Conservation (phyloP, 2,888 invertebrate species). For the Drosophila trichaetosa region DNA sequence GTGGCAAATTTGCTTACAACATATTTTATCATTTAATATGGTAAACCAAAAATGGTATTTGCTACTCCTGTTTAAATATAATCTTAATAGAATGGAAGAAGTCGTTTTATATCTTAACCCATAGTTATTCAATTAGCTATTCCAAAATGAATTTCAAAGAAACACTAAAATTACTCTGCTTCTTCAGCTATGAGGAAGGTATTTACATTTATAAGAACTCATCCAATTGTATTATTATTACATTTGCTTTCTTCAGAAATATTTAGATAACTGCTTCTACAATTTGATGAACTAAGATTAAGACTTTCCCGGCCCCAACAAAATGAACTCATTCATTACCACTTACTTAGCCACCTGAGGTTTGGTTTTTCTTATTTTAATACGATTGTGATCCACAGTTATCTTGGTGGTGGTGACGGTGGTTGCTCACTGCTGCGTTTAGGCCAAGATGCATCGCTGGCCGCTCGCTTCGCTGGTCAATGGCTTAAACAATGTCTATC, state of each 20-base stretch:
- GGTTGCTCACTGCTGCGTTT: constrained; percentile 20
- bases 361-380: neutral
- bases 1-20: neutral
- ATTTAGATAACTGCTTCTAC: neutral
- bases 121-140: neutral
- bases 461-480: constrained; percentile 54
- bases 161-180: neutral
- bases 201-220: neutral
- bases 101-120: neutral
- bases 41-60: neutral
- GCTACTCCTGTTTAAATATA: neutral
- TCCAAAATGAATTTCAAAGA: neutral
- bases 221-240: neutral
- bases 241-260: constrained; percentile 7
- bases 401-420: constrained; percentile 5
- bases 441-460: constrained; percentile 24
- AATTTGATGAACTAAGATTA: neutral
- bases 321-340: constrained; percentile 6
- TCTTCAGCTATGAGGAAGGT: neutral
- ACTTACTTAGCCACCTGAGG: constrained; percentile 13
- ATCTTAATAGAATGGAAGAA: neutral
- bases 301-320: neutral
- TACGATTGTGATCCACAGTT: constrained; percentile 19
- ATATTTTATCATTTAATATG: neutral
- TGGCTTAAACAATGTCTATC: constrained; percentile 15